Evolutionary conservation across 1,140 invertebrate genomes (phyloP), one percentile per base, ranked within the genome.

Genomic region (Rhyzopertha dominica): DNA sequence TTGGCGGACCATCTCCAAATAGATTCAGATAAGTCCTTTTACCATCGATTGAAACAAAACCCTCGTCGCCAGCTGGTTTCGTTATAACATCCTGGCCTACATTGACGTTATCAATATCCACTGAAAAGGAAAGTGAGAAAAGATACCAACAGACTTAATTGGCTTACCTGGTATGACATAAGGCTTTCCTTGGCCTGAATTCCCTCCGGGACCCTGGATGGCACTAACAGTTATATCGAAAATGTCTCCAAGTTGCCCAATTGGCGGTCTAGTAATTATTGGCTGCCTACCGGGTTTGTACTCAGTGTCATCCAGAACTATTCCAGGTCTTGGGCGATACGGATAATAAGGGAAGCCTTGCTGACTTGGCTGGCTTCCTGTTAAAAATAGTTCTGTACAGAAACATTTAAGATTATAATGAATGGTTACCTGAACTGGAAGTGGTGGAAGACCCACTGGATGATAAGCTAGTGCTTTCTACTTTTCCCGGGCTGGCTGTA

Each of bases 41-140:
- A 18, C 90, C 90, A 61, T 93, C 89, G 43, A 93, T 93, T n/a
- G 87, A 91, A 3, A 93, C 90, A 65, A 89, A 91, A 38, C 88
- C 84, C 57, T 91, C 82, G 39, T 82, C 80, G 25, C 84, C 83
- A 16, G 84, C 76, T 5, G 85, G 76, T 1, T 82, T 81, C 2
- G 87, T 85, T 14, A 90, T 81, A 17, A 90, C 85, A 56, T 85
- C 84, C 17, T 64, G 51, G 2, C 47, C 53, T 8, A 54, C 61
- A 40, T 65, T 60, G 4, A 70, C 58, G 35, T 56, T 47, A 17
- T 65, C 63, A 22, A 65, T 53, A 31, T 65, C 59, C 22, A 65
- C 63, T 62, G 24, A 18, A 51, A 51, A 47, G 47, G 40, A 4
- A 22, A 43, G 14, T 18, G 20, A 12, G 23, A 48, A 13, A 23